Evolutionary conservation across 2,797 vertebrate genomes (phyloP).

Genomic region (Amazona ochrocephala): DNA sequence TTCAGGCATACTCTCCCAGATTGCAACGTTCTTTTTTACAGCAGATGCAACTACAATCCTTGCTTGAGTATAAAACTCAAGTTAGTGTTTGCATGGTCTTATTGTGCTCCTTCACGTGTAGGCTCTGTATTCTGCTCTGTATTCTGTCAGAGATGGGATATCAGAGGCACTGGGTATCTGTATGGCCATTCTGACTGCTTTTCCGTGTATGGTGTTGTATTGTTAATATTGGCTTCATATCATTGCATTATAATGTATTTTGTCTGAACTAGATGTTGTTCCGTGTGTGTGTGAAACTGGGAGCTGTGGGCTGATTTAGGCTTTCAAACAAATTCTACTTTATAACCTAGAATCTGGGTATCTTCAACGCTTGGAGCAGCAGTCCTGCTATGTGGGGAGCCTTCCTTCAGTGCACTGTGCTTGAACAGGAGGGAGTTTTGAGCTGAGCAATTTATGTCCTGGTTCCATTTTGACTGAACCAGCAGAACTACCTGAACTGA

Average conservation of each 20-base stretch:
- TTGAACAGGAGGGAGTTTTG: background rate
- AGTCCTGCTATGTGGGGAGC: rapidly evolving
- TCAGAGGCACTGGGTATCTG: background rate
- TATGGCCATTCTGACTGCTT: background rate
- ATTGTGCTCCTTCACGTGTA: background rate
- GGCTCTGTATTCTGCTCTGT: rapidly evolving
- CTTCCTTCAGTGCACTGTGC: background rate
- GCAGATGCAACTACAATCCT: background rate
- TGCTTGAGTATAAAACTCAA: background rate
- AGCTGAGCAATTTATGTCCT: background rate
- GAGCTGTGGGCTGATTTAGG: background rate
- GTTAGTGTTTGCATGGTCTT: background rate
- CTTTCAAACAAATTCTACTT: background rate
- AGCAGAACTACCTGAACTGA: background rate
- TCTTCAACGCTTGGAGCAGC: background rate
- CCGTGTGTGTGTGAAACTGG: background rate
- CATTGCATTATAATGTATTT: background rate
- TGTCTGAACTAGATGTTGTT: background rate
- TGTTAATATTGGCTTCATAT: background rate
- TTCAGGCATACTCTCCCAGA: background rate
- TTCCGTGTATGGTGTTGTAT: background rate
- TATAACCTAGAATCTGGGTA: background rate
- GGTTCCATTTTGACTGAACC: background rate
- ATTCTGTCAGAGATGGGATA: background rate
- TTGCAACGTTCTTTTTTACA: background rate